Conservation (phyloP, 2,113 vertebrate genomes). For the Lynx canadensis region DNA sequence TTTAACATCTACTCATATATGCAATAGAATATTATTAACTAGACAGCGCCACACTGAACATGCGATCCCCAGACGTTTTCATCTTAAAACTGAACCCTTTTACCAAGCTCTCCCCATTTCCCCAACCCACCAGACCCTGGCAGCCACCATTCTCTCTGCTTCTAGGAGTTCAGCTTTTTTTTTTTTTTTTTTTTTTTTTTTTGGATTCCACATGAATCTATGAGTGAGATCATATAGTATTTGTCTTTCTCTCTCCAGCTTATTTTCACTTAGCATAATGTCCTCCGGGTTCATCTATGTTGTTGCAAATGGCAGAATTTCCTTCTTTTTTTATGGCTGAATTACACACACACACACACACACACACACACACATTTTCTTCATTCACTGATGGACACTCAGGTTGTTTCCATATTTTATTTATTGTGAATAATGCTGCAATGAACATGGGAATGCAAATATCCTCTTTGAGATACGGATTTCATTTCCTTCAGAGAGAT, state of each 20-base stretch:
- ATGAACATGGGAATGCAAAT: neutral
- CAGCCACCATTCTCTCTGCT: neutral
- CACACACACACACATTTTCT: neutral
- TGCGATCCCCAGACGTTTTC: neutral
- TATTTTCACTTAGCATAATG: neutral
- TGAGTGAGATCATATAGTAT: neutral
- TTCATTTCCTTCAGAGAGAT: neutral
- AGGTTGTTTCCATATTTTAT: neutral
- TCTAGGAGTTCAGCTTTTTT: neutral
- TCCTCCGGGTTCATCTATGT: neutral
- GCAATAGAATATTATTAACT: neutral
- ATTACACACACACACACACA: neutral
- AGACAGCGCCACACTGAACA: neutral
- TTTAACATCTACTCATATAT: neutral
- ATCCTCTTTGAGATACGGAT: neutral
- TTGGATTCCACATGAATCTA: neutral
- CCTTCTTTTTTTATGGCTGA: neutral
- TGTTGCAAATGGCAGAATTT: neutral
- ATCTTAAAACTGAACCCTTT: neutral
- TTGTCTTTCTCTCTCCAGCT: neutral
- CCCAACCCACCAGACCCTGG: neutral
- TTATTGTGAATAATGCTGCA: neutral
- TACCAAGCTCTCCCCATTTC: neutral
- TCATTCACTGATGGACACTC: neutral
- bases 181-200: neutral